Conservation (phyloP, 2,888 invertebrate species). For the Microctonus hyperodae region DNA sequence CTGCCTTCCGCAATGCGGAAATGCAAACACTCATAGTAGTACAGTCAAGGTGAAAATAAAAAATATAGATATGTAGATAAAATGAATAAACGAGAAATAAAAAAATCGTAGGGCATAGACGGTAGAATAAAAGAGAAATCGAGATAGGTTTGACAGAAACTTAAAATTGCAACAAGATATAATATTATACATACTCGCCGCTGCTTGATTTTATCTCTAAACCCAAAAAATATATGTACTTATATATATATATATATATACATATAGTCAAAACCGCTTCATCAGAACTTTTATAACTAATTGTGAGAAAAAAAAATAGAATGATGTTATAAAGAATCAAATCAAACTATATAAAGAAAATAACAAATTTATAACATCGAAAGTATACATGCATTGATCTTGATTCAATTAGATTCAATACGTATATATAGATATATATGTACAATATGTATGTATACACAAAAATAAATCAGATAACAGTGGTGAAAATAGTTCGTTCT, state of each 20-base stretch:
- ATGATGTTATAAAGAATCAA: background rate
- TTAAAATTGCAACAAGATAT: conserved; percentile 17
- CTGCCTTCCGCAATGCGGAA: background rate
- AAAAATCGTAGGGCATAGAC: background rate
- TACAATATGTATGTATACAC: too few species aligned
- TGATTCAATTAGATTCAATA: too few species aligned
- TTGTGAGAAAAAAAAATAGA: background rate
- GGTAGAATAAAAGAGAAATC: conserved; percentile 4
- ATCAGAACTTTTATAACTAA: background rate
- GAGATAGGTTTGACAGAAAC: conserved; percentile 15
- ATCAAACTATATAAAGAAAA: background rate
- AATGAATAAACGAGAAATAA: background rate
- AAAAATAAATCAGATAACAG: too few species aligned
- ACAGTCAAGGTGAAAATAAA: background rate
- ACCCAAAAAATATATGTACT: background rate
- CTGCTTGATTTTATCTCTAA: background rate
- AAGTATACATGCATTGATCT: background rate
- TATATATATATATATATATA: background rate
- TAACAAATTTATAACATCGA: background rate
- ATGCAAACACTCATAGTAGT: background rate
- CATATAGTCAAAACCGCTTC: background rate
- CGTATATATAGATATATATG: too few species aligned
- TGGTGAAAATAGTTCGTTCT: too few species aligned
- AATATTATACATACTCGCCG: background rate
- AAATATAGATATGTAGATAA: too few species aligned